phyloP scores from a whole-genome alignment of 2,888 invertebrate genomes.

The Harpagoxenus sublaevis region DNA sequence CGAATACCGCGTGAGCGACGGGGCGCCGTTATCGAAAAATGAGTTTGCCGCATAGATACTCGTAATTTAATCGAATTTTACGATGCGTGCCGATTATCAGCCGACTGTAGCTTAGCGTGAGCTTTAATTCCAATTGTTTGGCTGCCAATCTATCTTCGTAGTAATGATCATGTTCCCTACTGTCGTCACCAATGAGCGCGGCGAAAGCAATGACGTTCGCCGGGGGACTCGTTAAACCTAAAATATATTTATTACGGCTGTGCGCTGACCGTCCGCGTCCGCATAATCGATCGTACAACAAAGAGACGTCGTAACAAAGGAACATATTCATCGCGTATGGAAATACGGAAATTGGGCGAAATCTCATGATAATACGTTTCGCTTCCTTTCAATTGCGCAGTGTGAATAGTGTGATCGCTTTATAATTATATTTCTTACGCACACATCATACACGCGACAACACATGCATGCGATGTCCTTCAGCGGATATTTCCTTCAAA shows the following conservation, averaged over 20 bases:
- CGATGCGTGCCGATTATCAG: conserved; percentile 15
- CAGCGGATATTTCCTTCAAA: not conserved
- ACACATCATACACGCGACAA: not conserved
- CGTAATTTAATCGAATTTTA: conserved; percentile 42
- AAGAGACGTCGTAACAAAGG: not conserved
- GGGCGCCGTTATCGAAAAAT: not conserved
- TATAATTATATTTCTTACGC: not conserved
- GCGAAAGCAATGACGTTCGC: conserved; percentile 21
- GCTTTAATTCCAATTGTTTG: conserved; percentile 39
- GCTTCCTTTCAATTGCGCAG: not conserved
- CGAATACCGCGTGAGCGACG: not conserved
- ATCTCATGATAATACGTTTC: conserved; percentile 7
- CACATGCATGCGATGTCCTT: not conserved
- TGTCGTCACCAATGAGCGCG: not conserved
- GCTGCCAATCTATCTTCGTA: not conserved
- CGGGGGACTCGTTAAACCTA: not conserved
- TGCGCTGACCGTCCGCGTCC: not conserved
- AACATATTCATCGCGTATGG: not conserved
- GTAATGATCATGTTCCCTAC: not conserved
- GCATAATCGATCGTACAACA: not conserved
- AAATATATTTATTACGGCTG: conserved; percentile 7
- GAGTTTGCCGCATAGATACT: conserved; percentile 17
- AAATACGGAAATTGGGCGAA: not conserved
- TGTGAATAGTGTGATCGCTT: not conserved
- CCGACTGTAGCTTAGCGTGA: not conserved